Base-by-base conservation (phyloP, 2,797 vertebrate genomes). In the Sebastes melanostomus region DNA sequence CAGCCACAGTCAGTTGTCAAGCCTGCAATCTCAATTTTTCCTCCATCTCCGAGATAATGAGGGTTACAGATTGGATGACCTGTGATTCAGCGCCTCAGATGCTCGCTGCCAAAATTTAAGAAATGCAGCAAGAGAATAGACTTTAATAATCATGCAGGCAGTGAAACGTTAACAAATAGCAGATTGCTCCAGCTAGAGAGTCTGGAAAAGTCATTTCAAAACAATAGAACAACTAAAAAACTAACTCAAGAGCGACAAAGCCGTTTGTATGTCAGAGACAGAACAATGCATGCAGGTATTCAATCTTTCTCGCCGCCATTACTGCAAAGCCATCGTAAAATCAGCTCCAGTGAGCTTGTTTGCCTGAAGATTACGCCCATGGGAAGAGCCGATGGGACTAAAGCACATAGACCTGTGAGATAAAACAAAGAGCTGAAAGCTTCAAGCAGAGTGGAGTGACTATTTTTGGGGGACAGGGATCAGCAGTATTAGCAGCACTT, bases 21-120 rank as follows among this genome's bases (percentile, higher is more conserved):
- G 80, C 34, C 54, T 27, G 16, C 50, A 18, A 60, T 74, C 60
- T 67, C 56, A 55, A 55, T 77, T 80, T 69, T 36, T 69, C 16
- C 36, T 50, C 80, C 78, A 83, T 80, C 67, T 68, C n/a, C 29
- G 16, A 84, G 56, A 85, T 87, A 85, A 88, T 86, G 52, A 70
- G 76, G 79, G 74, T 84, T 80, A 16, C 55, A 32, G 42, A 82
- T 66, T 75, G 77, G 56, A 83, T 76, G 84, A 81, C 82, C 79
- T 60, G 5, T 66, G 62, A 78, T 56, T 80, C 72, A 66, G 59
- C 34, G 58, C 63, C 34, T 75, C 80, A 81, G 55, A 86, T 72
- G 72, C 63, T 54, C 27, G 60, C 52, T 73, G 75, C 8, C 68
- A 70, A 66, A 85, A 82, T 75, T 27, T 50, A 79, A 38, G 9